Conservation (phyloP, 2,888 invertebrate genomes). For the Mesorhabditis belari region DNA sequence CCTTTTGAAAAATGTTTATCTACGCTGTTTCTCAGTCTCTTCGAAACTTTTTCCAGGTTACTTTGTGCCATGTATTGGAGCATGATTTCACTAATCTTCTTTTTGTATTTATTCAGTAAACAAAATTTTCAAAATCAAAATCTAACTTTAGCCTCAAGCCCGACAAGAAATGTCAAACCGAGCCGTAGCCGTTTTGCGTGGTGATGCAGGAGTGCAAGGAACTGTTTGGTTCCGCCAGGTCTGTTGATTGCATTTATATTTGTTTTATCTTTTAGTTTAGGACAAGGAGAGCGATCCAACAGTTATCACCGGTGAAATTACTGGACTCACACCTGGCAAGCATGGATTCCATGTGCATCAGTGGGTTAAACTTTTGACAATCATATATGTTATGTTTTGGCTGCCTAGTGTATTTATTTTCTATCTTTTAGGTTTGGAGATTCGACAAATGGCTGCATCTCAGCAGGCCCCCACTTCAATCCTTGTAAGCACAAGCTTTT, state of each 20-base stretch:
- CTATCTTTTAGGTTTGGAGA: slow-evolving; percentile 30
- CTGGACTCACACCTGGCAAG: slow-evolving; percentile 46
- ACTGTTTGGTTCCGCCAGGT: slow-evolving; percentile 44
- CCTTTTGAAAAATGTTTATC: not conserved
- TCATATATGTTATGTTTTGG: no score
- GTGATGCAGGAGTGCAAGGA: slow-evolving; percentile 34
- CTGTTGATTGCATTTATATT: not conserved
- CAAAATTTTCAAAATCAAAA: not conserved
- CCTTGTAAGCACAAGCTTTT: no score
- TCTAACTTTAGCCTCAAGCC: slow-evolving; percentile 7
- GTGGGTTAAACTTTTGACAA: no score
- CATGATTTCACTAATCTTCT: not conserved
- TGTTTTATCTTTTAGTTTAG: slow-evolving; percentile 16
- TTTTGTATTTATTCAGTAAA: not conserved
- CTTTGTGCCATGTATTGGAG: no score
- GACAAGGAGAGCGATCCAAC: slow-evolving; percentile 33
- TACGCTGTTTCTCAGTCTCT: not conserved
- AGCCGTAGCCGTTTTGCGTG: slow-evolving; percentile 43
- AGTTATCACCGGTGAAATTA: slow-evolving; percentile 45
- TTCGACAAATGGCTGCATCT: slow-evolving; percentile 51
- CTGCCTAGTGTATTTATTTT: no score
- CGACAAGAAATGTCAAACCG: slow-evolving; percentile 31
- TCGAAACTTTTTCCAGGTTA: not conserved
- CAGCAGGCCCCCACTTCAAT: slow-evolving; percentile 55
- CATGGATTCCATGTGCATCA: slow-evolving; percentile 54